A percentile compares a stretch with the other conserved stretches of the same genome.
Evolutionary conservation across 2,113 vertebrate genomes (phyloP).

Genomic region (Pogonocichla stellata): DNA sequence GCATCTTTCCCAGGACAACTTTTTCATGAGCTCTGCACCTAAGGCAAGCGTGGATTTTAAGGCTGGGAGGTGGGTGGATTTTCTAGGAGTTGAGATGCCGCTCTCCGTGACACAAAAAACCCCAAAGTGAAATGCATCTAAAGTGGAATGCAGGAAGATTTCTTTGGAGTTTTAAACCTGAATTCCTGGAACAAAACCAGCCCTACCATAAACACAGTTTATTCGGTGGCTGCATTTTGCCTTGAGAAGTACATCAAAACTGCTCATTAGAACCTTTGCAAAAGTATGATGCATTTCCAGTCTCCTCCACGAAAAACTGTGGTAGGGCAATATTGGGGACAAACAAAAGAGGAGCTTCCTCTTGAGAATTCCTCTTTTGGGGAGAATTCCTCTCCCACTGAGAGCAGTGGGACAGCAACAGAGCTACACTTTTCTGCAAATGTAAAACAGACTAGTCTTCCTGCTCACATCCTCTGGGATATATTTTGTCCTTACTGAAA

Average conservation of each 20-base stretch:
- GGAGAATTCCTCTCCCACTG: neutral
- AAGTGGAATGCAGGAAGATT: neutral
- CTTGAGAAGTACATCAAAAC: neutral
- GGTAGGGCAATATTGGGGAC: neutral
- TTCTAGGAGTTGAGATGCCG: neutral
- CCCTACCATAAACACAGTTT: neutral
- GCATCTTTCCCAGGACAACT: slow-evolving; percentile 37
- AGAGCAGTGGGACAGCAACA: neutral
- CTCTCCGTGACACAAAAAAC: neutral
- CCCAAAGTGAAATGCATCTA: fast-evolving
- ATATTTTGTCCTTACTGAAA: neutral
- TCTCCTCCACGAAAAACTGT: neutral
- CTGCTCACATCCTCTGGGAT: neutral
- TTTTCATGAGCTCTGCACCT: neutral
- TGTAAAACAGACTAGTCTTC: neutral
- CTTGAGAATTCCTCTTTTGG: neutral
- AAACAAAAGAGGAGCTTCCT: neutral
- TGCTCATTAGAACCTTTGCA: neutral
- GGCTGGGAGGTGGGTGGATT: neutral
- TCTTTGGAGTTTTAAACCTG: neutral
- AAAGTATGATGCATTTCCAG: neutral
- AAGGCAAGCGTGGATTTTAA: neutral
- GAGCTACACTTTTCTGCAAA: neutral
- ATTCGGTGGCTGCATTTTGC: neutral
- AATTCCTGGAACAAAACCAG: neutral